Evolutionary conservation across 2,113 vertebrate species (phyloP).

Genomic region (Apaloderma vittatum): DNA sequence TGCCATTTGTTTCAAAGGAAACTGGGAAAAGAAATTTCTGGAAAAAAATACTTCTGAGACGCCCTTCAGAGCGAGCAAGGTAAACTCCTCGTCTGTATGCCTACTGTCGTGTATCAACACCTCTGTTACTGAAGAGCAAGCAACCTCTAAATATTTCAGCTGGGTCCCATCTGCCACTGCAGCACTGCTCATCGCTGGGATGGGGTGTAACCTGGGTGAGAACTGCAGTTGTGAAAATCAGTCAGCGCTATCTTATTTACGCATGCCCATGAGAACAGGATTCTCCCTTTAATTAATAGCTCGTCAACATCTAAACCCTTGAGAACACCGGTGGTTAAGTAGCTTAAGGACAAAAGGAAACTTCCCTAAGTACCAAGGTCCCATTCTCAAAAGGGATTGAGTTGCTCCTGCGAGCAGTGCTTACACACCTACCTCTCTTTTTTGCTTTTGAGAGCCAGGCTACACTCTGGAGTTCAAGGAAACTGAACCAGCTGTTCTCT

Average conservation of each 20-base stretch:
- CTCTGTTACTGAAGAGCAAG: background rate
- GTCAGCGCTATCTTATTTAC: background rate
- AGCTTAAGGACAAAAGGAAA: background rate
- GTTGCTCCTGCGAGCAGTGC: background rate
- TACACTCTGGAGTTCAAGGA: background rate
- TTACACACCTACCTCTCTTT: background rate
- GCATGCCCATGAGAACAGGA: background rate
- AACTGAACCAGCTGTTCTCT: background rate
- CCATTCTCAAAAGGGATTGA: background rate
- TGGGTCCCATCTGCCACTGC: background rate
- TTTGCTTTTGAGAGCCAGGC: background rate
- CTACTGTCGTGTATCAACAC: background rate
- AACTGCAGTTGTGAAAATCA: background rate
- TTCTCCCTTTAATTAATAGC: background rate
- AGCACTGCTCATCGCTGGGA: background rate
- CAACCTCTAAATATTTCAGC: background rate
- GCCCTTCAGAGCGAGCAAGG: slow-evolving; percentile 86
- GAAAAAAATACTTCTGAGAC: slow-evolving; percentile 81
- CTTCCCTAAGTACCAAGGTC: background rate
- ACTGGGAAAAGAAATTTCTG: slow-evolving; percentile 84
- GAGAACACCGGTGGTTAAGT: background rate
- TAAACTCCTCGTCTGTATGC: slow-evolving; percentile 22
- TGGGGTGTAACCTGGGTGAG: background rate
- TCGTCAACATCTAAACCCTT: background rate
- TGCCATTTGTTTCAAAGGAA: slow-evolving; percentile 92